Conservation (phyloP, 2,888 invertebrate genomes). For the Cephus spinipes region DNA sequence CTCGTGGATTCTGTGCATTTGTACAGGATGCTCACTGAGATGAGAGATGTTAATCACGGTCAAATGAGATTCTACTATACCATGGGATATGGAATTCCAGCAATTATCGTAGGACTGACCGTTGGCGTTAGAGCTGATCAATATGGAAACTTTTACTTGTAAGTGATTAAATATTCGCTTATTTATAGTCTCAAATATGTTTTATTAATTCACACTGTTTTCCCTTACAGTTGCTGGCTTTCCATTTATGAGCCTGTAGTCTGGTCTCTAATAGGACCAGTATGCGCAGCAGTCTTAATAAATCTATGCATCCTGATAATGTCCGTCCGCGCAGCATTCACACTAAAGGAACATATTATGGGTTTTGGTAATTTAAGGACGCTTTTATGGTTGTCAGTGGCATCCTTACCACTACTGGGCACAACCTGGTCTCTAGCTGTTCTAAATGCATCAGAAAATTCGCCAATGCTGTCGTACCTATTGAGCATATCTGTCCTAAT, state of each 20-base stretch:
- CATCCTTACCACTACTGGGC: conserved; percentile 86
- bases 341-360: conserved; percentile 88
- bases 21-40: conserved; percentile 93
- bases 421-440: conserved; percentile 89
- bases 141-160: conserved; percentile 95
- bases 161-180: conserved; percentile 68
- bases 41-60: conserved; percentile 96
- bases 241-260: conserved; percentile 93
- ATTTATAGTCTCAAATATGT: background rate
- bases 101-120: conserved; percentile 89
- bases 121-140: conserved; percentile 94
- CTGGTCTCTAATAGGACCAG: conserved; percentile 95
- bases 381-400: conserved; percentile 87
- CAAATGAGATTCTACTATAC: conserved; percentile 93
- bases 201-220: conserved; percentile 9
- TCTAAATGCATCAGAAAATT: conserved; percentile 80
- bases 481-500: conserved; percentile 82
- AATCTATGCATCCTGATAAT: conserved; percentile 86
- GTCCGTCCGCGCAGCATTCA: conserved; percentile 91
- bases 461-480: conserved; percentile 79
- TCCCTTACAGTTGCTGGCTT: conserved; percentile 87
- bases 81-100: conserved; percentile 92
- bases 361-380: conserved; percentile 79
- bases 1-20: conserved; percentile 93
- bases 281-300: conserved; percentile 81